A percentile compares a stretch with the other conserved stretches of the same genome.
Conservation (phyloP, 2,888 invertebrate species). For the Didymodactylos carnosus region DNA sequence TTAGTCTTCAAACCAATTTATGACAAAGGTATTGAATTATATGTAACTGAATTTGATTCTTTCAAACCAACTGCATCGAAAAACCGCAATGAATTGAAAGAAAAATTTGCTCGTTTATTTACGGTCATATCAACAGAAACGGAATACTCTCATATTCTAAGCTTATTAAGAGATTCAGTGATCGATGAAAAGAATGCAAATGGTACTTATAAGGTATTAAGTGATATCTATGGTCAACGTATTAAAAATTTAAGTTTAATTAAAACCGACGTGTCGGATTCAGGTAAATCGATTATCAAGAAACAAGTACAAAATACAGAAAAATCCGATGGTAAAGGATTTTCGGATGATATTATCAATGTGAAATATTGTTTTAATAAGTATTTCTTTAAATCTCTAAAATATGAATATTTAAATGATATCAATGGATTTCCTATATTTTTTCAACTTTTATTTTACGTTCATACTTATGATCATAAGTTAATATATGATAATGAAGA, state of each 20-base stretch:
- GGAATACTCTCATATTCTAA: background rate
- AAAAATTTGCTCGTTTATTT: background rate
- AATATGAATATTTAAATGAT: background rate
- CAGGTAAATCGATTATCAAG: too few relatives aligned
- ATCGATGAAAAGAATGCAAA: background rate
- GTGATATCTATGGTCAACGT: background rate
- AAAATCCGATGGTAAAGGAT: too few relatives aligned
- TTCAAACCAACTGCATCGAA: background rate
- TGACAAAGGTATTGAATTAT: background rate
- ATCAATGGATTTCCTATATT: background rate
- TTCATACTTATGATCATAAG: background rate
- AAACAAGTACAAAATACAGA: too few relatives aligned
- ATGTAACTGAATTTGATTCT: background rate
- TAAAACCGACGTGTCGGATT: too few relatives aligned
- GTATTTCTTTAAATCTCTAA: background rate
- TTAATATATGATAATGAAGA: too few relatives aligned
- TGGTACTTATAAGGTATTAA: background rate
- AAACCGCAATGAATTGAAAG: background rate
- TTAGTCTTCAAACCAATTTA: background rate
- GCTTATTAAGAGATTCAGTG: background rate
- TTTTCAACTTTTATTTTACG: background rate
- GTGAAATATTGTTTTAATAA: background rate
- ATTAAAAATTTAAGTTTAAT: background rate
- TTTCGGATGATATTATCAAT: background rate
- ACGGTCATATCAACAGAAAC: background rate